These are phyloP conservation scores for Acronicta alni DNA, from an alignment of 2,888 invertebrate genomes.

Conservation along the genomic window DNA sequence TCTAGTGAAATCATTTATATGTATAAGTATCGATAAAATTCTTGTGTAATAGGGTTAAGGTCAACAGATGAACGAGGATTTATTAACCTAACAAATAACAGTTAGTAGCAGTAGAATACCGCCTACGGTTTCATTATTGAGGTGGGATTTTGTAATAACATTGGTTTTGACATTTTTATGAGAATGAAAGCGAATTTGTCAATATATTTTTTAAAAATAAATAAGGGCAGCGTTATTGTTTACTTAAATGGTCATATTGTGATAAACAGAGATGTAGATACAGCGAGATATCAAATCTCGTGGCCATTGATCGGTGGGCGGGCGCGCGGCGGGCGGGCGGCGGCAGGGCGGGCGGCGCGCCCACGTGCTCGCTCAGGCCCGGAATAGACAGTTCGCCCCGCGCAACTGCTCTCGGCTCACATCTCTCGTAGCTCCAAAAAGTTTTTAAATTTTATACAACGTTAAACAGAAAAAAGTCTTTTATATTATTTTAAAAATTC, in stretches of 20 bases:
- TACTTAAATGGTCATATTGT: conserved; percentile 40
- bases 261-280: conserved; percentile 43
- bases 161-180: background rate
- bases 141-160: too few relatives aligned
- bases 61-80: background rate
- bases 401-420: conserved; percentile 73
- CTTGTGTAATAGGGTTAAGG: background rate
- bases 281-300: conserved; percentile 78
- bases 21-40: conserved; percentile 8
- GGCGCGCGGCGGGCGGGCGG: conserved; percentile 68
- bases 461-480: conserved; percentile 36
- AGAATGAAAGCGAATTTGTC: background rate
- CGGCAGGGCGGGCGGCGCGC: conserved; percentile 73
- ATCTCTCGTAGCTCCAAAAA: conserved; percentile 57
- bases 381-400: conserved; percentile 86
- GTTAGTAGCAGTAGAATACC: too few relatives aligned
- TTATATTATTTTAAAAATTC: conserved; percentile 19
- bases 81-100: background rate
- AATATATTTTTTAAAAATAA: background rate
- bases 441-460: conserved; percentile 50
- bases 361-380: conserved; percentile 84
- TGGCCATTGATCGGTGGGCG: conserved; percentile 84
- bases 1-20: too few relatives aligned
- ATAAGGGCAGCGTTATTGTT: conserved; percentile 26
- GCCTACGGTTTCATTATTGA: too few relatives aligned